Conservation (phyloP, 64 coral and sea anemone species). For the Anthopleura sola region DNA sequence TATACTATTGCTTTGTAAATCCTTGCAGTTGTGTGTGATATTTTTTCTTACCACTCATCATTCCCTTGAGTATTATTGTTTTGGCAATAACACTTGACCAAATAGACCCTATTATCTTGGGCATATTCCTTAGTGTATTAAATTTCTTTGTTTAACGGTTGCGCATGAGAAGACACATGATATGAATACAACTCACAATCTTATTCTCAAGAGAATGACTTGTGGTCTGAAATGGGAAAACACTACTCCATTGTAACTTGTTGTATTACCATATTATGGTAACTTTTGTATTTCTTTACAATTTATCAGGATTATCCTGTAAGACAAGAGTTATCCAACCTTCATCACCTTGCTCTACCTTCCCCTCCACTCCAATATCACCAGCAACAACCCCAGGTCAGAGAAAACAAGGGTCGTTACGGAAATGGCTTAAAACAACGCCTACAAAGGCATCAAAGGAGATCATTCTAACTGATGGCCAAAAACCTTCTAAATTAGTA, state of each 20-base stretch:
- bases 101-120: too few species aligned
- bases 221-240: too few species aligned
- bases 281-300: neutral
- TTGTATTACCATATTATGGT: neutral
- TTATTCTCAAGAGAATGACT: too few species aligned
- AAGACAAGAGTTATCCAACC: neutral
- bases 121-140: too few species aligned
- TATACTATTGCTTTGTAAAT: neutral
- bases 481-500: neutral
- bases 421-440: conserved; percentile 59
- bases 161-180: too few species aligned
- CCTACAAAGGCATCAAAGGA: neutral
- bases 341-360: neutral
- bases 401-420: conserved; percentile 69
- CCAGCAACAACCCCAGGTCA: conserved; percentile 37
- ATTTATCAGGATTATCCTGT: neutral
- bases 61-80: neutral
- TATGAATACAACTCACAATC: too few species aligned
- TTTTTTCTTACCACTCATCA: neutral
- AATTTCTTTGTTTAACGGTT: too few species aligned
- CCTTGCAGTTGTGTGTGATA: too few species aligned
- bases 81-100: neutral
- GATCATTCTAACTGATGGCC: neutral
- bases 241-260: neutral
- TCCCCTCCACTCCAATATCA: neutral